Evolutionary conservation across 2,888 invertebrate genomes (phyloP).

Genomic region (Machimus rusticus): DNA sequence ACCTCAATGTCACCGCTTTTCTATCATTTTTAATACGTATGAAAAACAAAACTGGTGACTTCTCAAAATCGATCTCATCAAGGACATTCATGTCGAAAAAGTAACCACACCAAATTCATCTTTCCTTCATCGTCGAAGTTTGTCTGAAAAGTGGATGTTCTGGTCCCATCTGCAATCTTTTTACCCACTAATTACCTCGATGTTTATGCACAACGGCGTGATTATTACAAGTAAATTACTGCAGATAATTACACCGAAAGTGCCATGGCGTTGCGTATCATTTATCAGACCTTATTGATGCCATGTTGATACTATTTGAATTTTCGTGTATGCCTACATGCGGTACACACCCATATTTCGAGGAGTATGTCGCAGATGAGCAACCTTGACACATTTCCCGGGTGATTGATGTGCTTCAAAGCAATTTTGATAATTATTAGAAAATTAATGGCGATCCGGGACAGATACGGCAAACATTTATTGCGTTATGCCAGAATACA

Average conservation of each 20-base stretch:
- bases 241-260: not conserved
- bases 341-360: not conserved
- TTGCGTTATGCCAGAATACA: not conserved
- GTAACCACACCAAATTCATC: not conserved
- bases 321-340: not conserved
- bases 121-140: not conserved
- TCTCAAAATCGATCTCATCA: not conserved
- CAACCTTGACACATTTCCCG: slow-evolving; percentile 11
- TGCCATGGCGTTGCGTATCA: not conserved
- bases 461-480: not conserved
- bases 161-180: not conserved
- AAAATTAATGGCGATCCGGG: slow-evolving; percentile 4
- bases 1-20: not conserved
- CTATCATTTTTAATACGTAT: not conserved
- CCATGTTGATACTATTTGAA: not conserved
- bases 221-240: not conserved
- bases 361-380: not conserved
- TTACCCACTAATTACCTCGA: not conserved
- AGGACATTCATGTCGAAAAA: not conserved
- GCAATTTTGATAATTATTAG: slow-evolving; percentile 23
- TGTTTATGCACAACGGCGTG: not conserved
- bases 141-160: not conserved
- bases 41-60: not conserved
- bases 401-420: slow-evolving; percentile 7
- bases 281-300: not conserved